A percentile compares a stretch with the other conserved stretches of the same genome.
These are phyloP conservation scores for Drosophila mulleri DNA, from an alignment of 2,888 invertebrate species.

Conservation along the genomic window DNA sequence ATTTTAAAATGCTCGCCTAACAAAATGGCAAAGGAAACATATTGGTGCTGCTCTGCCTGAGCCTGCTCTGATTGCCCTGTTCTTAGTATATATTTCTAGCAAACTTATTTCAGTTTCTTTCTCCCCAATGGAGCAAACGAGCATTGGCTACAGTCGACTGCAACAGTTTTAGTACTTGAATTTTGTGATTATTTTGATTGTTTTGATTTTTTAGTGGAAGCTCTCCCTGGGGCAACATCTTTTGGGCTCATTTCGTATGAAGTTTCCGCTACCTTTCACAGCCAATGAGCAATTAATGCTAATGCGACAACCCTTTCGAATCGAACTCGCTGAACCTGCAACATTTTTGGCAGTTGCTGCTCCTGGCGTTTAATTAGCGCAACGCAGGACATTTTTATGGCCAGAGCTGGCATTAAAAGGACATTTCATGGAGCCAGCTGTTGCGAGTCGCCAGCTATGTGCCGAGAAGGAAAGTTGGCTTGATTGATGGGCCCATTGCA, in stretches of 20 bases:
- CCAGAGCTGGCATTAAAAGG: conserved; percentile 18
- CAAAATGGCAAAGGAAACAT: too few relatives aligned
- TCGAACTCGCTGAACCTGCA: conserved; percentile 54
- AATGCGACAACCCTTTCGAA: conserved; percentile 61
- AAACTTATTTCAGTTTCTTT: too few relatives aligned
- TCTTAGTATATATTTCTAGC: too few relatives aligned
- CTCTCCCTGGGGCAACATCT: conserved; percentile 62
- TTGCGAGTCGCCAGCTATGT: conserved; percentile 27
- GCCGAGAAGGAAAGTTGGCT: neutral
- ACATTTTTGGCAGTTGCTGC: conserved; percentile 27
- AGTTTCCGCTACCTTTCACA: conserved; percentile 38
- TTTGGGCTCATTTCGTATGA: conserved; percentile 20
- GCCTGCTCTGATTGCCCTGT: too few relatives aligned
- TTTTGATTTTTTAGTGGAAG: conserved; percentile 18
- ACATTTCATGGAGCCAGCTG: conserved; percentile 44
- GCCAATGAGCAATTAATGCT: conserved; percentile 73
- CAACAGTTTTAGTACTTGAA: neutral
- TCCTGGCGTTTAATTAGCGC: conserved; percentile 63
- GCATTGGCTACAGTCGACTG: too few relatives aligned
- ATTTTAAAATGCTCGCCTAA: neutral
- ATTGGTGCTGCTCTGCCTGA: too few relatives aligned
- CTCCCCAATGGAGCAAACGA: too few relatives aligned
- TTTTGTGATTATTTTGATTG: conserved; percentile 12
- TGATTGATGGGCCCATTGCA: conserved; percentile 62
- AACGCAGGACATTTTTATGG: conserved; percentile 55